Conservation (phyloP, 2,888 invertebrate species). For the Meiosimyza platycephala region DNA sequence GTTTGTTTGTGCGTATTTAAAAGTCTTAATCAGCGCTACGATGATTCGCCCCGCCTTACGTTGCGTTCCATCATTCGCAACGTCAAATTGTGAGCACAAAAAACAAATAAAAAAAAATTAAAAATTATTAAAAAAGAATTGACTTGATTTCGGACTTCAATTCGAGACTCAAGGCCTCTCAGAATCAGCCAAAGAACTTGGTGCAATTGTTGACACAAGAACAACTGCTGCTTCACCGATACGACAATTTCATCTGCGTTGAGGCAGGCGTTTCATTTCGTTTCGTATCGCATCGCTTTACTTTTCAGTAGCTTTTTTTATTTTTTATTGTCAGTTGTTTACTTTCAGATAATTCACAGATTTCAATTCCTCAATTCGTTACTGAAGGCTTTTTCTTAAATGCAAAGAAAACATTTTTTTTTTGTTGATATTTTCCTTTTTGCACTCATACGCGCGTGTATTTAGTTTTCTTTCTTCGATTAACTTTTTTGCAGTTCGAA, state of each 20-base stretch:
- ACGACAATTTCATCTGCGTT: slow-evolving; percentile 22
- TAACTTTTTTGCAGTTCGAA: slow-evolving; percentile 41
- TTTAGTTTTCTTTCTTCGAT: slow-evolving; percentile 34
- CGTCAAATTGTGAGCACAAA: too few relatives aligned
- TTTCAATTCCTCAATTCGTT: slow-evolving; percentile 26
- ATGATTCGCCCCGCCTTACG: too few relatives aligned
- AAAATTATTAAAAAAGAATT: slow-evolving; percentile 26
- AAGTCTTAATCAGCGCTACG: too few relatives aligned
- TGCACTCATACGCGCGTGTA: background rate
- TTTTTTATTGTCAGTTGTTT: slow-evolving; percentile 25
- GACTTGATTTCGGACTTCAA: slow-evolving; percentile 27
- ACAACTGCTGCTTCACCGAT: slow-evolving; percentile 2
- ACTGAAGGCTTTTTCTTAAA: slow-evolving; percentile 2
- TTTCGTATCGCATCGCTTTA: slow-evolving; percentile 2
- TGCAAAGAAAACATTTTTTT: background rate
- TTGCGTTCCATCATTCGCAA: background rate
- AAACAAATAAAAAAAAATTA: too few relatives aligned
- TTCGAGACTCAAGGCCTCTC: slow-evolving; percentile 39
- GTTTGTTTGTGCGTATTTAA: too few relatives aligned
- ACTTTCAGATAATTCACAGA: slow-evolving; percentile 36
- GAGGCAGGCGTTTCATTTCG: slow-evolving; percentile 27
- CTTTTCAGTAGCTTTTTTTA: slow-evolving; percentile 12
- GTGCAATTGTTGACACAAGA: slow-evolving; percentile 28
- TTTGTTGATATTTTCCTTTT: slow-evolving; percentile 1
- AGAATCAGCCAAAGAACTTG: slow-evolving; percentile 42